These are phyloP conservation scores for Dunckerocampus dactyliophorus DNA, from an alignment of 2,113 vertebrate species.

Conservation along the genomic window DNA sequence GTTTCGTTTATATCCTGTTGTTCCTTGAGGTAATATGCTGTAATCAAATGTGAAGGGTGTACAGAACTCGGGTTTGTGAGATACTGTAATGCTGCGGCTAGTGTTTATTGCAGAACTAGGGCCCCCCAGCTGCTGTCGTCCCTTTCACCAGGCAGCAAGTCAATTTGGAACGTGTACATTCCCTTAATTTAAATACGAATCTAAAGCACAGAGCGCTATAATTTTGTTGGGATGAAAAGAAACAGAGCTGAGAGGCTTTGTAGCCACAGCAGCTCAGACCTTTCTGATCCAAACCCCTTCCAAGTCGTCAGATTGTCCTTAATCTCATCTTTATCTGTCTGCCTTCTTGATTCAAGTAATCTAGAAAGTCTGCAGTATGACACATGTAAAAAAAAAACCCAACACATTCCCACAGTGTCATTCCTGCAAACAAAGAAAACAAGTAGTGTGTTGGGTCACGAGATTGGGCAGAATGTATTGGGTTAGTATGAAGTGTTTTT, in stretches of 20 bases:
- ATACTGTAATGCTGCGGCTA: too few relatives aligned
- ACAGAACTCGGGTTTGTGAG: too few relatives aligned
- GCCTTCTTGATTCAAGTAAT: constrained; percentile 50
- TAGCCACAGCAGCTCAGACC: constrained; percentile 26
- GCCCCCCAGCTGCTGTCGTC: too few relatives aligned
- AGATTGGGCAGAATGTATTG: too few relatives aligned
- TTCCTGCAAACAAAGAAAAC: background rate
- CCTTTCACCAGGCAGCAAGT: too few relatives aligned
- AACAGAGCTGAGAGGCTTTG: constrained; percentile 28
- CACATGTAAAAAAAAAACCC: background rate
- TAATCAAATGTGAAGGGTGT: too few relatives aligned
- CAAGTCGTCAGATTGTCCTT: constrained; percentile 53
- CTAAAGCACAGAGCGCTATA: background rate
- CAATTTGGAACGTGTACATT: too few relatives aligned
- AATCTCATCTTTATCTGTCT: constrained; percentile 61
- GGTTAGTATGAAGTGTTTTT: too few relatives aligned
- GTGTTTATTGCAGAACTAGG: too few relatives aligned
- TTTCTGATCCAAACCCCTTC: constrained; percentile 34
- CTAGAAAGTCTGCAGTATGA: constrained; percentile 28
- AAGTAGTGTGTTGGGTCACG: background rate
- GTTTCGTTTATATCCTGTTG: too few relatives aligned
- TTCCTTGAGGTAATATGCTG: too few relatives aligned
- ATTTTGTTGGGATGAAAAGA: constrained; percentile 8
- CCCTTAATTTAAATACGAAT: too few relatives aligned
- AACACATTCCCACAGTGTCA: constrained; percentile 4